phyloP scores from a whole-genome alignment of 2,888 invertebrate genomes.

The Coleophora flavipennella region DNA sequence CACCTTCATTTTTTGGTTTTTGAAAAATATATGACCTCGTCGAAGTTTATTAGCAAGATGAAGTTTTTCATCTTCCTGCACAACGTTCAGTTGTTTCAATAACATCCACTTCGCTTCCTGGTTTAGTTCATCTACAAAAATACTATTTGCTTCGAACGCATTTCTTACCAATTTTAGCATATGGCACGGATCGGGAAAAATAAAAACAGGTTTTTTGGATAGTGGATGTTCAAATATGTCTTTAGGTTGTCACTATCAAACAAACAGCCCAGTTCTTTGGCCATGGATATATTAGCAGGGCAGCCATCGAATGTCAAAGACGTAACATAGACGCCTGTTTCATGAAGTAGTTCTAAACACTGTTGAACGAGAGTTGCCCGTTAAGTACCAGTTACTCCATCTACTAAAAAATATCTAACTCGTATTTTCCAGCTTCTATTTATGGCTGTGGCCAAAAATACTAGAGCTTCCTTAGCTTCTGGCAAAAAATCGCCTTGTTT shows the following conservation, averaged over 20 bases:
- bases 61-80: no score
- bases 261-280: constrained; percentile 8
- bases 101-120: not conserved
- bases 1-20: not conserved
- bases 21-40: not conserved
- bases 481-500: not conserved
- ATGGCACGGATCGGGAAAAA: constrained; percentile 12
- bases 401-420: constrained; percentile 19
- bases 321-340: constrained; percentile 10
- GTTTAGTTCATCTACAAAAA: not conserved
- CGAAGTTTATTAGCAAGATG: not conserved
- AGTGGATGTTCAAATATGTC: no score
- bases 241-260: constrained; percentile 1
- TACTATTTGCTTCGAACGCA: not conserved
- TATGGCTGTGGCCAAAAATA: constrained; percentile 16
- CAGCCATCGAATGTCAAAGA: constrained; percentile 17
- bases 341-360: constrained; percentile 10
- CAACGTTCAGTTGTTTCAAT: not conserved
- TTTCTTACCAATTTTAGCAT: constrained; percentile 14
- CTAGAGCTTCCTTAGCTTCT: constrained; percentile 17
- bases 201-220: constrained; percentile 3
- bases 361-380: constrained; percentile 9
- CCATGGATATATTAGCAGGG: constrained; percentile 10
- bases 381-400: constrained; percentile 14
- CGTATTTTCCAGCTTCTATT: constrained; percentile 19